Evolutionary conservation across 1,140 invertebrate genomes (phyloP).

Genomic region (Drosophila leontia): DNA sequence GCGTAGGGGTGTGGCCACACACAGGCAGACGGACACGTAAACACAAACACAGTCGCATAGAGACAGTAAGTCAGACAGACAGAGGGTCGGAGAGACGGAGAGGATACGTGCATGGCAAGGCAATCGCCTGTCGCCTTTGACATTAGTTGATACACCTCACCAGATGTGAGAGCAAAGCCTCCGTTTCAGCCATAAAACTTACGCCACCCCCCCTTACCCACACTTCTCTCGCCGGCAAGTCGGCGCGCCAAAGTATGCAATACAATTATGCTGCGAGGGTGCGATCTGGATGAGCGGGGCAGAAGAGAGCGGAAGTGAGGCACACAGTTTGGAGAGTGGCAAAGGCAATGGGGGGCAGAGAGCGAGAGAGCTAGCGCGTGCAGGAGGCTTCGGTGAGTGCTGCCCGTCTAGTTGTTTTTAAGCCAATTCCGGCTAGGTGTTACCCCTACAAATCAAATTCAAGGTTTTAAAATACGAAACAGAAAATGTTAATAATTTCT

Average conservation of each 20-base stretch:
- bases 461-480: neutral
- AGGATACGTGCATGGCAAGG: slow-evolving; percentile 27
- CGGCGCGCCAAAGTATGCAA: slow-evolving; percentile 64
- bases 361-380: slow-evolving; percentile 28
- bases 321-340: neutral
- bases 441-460: neutral
- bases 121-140: slow-evolving; percentile 47
- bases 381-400: slow-evolving; percentile 7
- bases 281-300: slow-evolving; percentile 1
- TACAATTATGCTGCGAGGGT: slow-evolving; percentile 60
- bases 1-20: slow-evolving; percentile 30
- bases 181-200: slow-evolving; percentile 31
- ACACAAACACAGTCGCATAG: neutral
- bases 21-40: slow-evolving; percentile 1
- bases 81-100: neutral
- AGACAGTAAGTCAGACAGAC: slow-evolving; percentile 11
- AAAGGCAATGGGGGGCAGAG: neutral
- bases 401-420: neutral
- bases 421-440: neutral
- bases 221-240: slow-evolving; percentile 7
- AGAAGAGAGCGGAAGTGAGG: neutral
- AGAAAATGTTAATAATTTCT: neutral
- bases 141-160: slow-evolving; percentile 53
- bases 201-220: neutral
- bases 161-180: slow-evolving; percentile 38